phyloP scores from a whole-genome alignment of 2,797 vertebrate species.

The Ptychadena robeensis region DNA sequence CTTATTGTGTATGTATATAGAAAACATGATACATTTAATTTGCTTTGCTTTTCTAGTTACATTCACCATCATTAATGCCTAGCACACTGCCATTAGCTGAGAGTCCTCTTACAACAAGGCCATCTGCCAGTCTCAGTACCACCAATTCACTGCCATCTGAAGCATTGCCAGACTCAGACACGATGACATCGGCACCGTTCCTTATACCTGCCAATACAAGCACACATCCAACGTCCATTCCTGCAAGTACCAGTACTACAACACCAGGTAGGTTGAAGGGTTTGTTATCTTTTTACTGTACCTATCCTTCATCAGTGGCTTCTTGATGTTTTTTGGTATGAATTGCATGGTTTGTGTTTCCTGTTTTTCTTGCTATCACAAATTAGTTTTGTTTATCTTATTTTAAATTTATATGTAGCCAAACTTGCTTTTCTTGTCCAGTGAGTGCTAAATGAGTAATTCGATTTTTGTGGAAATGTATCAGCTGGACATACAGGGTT shows the following conservation, averaged over 20 bases:
- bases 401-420: too few relatives aligned
- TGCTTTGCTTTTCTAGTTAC: slow-evolving; percentile 4
- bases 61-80: slow-evolving; percentile 3
- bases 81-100: neutral
- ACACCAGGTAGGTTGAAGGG: slow-evolving; percentile 70
- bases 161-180: slow-evolving; percentile 3
- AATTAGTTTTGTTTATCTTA: too few relatives aligned
- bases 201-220: slow-evolving; percentile 63
- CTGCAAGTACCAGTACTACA: slow-evolving; percentile 67
- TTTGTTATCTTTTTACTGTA: neutral
- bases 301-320: neutral
- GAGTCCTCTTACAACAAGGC: neutral
- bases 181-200: slow-evolving; percentile 59
- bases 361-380: too few relatives aligned
- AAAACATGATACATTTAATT: neutral
- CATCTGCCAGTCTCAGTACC: neutral
- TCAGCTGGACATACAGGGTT: too few relatives aligned
- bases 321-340: neutral
- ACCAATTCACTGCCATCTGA: slow-evolving; percentile 10
- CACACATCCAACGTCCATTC: slow-evolving; percentile 56
- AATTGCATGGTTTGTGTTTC: too few relatives aligned
- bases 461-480: too few relatives aligned
- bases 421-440: too few relatives aligned
- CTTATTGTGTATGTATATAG: neutral
- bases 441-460: too few relatives aligned